Percentiles rank a stretch among this genome's conserved stretches.
Evolutionary conservation across 2,888 invertebrate species (phyloP).

Genomic region (Agelastica alni): DNA sequence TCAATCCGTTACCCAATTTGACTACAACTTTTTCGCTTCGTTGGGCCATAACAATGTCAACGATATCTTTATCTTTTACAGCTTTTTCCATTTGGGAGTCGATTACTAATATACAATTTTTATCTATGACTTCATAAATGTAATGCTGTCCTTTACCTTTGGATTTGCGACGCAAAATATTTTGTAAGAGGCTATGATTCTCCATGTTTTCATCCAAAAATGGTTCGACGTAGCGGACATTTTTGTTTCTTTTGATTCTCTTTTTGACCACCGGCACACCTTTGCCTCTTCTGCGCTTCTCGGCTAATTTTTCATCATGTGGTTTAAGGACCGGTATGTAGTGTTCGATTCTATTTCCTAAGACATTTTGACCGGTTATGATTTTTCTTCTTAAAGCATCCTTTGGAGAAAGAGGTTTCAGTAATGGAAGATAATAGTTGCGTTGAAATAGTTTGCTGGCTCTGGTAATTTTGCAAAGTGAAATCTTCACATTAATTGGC

Average conservation of each 20-base stretch:
- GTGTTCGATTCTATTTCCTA: slow-evolving; percentile 63
- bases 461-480: slow-evolving; percentile 79
- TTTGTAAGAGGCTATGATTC: slow-evolving; percentile 43
- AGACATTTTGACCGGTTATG: slow-evolving; percentile 75
- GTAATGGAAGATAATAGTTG: slow-evolving; percentile 79
- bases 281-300: slow-evolving; percentile 49
- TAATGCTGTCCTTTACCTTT: slow-evolving; percentile 62
- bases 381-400: slow-evolving; percentile 80
- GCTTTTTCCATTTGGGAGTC: slow-evolving; percentile 74
- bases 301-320: slow-evolving; percentile 48
- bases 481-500: slow-evolving; percentile 54
- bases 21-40: slow-evolving; percentile 74
- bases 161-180: slow-evolving; percentile 63
- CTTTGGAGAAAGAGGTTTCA: slow-evolving; percentile 79
- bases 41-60: slow-evolving; percentile 75
- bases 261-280: slow-evolving; percentile 53
- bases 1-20: slow-evolving; percentile 69
- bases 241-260: slow-evolving; percentile 46
- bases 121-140: slow-evolving; percentile 74
- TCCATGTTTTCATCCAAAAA: slow-evolving; percentile 53
- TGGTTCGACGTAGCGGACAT: slow-evolving; percentile 49
- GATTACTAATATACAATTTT: slow-evolving; percentile 72
- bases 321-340: slow-evolving; percentile 75
- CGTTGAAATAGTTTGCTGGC: slow-evolving; percentile 78
- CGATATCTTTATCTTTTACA: slow-evolving; percentile 74